phyloP scores from a whole-genome alignment of 2,113 vertebrate genomes.

The Gorsachius goisagi region DNA sequence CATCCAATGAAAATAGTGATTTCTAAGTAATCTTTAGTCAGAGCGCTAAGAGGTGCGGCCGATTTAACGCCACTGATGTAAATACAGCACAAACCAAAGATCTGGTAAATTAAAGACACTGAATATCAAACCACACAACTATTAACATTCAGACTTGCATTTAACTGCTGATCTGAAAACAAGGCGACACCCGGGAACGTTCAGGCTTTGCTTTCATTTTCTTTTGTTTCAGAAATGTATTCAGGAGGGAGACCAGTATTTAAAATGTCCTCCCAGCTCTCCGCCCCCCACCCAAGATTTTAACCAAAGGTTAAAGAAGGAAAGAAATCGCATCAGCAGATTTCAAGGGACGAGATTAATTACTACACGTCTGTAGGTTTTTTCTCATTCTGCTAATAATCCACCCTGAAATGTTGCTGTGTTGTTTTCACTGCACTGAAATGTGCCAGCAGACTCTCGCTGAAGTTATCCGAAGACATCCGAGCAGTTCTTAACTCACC shows the following conservation, averaged over 20 bases:
- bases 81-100: background rate
- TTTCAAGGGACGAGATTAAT: background rate
- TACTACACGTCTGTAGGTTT: background rate
- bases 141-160: background rate
- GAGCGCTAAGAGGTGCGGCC: background rate
- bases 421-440: background rate
- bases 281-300: background rate
- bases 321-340: background rate
- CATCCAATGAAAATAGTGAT: background rate
- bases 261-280: background rate
- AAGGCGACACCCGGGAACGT: background rate
- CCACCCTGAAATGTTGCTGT: background rate
- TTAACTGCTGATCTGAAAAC: background rate
- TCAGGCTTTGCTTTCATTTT: background rate
- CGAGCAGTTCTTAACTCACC: background rate
- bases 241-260: background rate
- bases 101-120: background rate
- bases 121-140: background rate
- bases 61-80: background rate
- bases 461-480: constrained; percentile 1
- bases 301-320: background rate
- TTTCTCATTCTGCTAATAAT: constrained; percentile 2
- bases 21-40: background rate
- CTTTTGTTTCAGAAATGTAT: background rate
- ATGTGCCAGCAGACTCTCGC: background rate